Evolutionary conservation across 2,888 invertebrate genomes (phyloP), one percentile per base, ranked within the genome.

Genomic region (Leucozona laternaria): DNA sequence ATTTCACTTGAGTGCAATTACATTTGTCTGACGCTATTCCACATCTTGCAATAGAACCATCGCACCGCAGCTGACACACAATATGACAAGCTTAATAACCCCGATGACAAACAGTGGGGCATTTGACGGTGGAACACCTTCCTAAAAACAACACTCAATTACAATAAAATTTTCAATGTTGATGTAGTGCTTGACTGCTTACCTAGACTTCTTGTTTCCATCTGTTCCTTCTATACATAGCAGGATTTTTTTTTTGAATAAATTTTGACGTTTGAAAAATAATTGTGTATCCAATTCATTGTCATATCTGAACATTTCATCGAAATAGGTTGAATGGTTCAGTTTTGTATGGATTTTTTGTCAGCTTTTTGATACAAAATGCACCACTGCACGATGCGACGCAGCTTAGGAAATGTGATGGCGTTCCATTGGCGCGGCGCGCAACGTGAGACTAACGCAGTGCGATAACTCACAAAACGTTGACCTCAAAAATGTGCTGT

Each of bases 1-100:
- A 15, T 60, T 60, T 60, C 40, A 60, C 37, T 60, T 40, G 60
- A 37, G 8, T 60, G 60, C 37, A 60, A 60, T 60, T 60, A 60
- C 37, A 60, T 22, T 60, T 15, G 60, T 60, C 37, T 40, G 60
- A 15, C 1, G 60, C 15, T 0, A 8, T 37, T 22, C 8, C 37
- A 13, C 15, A 8, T 40, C 60, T 60, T 60, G 15, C 3, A 28
- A 28, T 8, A 31, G 2, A 40, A 60, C 20, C 34, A 58, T 10
- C 37, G 8, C 17, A 57, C 17, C 15, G 15, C 17, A 57, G 17
- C 17, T 2, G 17, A 20, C 31, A 40, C 10, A 40, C 3, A 40
- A 37, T n/a, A 60, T 60, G 40, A 60, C 20, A 40, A 60, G 15
- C 31, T 22, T 37, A 20, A 37, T 58, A 28, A 28, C n/a, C 28